Evolutionary conservation across 2,888 invertebrate species (phyloP).

Genomic region (Ennomos fuscantarius): DNA sequence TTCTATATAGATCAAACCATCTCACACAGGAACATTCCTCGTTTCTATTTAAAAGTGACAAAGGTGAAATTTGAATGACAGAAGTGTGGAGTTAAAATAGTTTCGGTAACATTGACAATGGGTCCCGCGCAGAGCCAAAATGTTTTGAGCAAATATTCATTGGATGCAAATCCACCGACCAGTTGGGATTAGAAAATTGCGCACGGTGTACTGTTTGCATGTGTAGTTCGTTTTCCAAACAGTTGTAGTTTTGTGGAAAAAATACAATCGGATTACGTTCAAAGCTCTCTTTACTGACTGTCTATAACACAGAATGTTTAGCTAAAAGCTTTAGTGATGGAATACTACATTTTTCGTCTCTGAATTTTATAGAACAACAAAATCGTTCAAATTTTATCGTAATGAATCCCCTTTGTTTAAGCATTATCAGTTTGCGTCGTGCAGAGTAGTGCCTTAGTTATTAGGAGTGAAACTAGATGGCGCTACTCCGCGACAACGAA

Average conservation of each 20-base stretch:
- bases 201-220: constrained; percentile 49
- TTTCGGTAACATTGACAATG: constrained; percentile 58
- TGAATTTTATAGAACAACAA: no score
- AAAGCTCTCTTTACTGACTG: constrained; percentile 14
- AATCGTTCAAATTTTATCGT: no score
- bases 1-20: constrained; percentile 44
- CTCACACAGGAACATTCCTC: constrained; percentile 15
- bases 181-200: constrained; percentile 68
- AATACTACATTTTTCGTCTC: no score
- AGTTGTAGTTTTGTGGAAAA: constrained; percentile 34
- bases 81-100: constrained; percentile 42
- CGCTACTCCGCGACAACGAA: no score
- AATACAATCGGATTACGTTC: constrained; percentile 37
- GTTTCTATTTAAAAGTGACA: constrained; percentile 37
- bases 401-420: no score
- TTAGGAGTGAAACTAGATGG: no score
- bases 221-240: constrained; percentile 40
- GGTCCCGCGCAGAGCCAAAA: constrained; percentile 63
- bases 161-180: constrained; percentile 74
- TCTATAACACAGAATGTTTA: no score
- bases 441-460: no score
- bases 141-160: constrained; percentile 79
- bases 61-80: constrained; percentile 44
- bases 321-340: no score
- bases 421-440: no score